Conservation (phyloP, 1,140 invertebrate species). For the Kradibia gibbosae region DNA sequence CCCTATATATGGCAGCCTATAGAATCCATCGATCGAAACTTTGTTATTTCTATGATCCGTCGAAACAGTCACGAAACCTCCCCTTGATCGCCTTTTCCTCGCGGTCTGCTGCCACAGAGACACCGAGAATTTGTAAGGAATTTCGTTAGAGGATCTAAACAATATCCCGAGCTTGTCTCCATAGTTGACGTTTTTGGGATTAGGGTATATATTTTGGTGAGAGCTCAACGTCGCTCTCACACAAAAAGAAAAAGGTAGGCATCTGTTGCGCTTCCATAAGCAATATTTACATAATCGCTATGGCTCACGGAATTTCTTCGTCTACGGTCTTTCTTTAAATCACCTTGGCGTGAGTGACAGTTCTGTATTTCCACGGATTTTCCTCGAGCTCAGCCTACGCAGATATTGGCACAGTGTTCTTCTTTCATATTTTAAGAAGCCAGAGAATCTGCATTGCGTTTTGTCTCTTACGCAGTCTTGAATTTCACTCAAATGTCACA, state of each 20-base stretch:
- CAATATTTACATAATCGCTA: constrained; percentile 71
- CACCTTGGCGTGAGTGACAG: constrained; percentile 35
- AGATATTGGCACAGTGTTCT: neutral
- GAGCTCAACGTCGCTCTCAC: constrained; percentile 13
- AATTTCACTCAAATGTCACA: constrained; percentile 29
- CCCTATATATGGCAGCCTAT: neutral
- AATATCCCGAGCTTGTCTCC: constrained; percentile 60
- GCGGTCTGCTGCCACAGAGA: neutral
- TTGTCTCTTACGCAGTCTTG: neutral
- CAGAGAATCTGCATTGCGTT: neutral
- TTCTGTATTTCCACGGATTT: constrained; percentile 29
- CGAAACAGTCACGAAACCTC: constrained; percentile 17
- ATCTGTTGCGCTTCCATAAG: constrained; percentile 71
- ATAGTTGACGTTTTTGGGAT: constrained; percentile 61
- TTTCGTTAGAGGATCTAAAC: constrained; percentile 65
- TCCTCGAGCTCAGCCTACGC: neutral
- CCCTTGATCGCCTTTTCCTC: neutral
- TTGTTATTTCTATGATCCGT: constrained; percentile 37
- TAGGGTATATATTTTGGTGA: constrained; percentile 53
- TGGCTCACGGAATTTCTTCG: constrained; percentile 54
- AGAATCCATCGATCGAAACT: constrained; percentile 42
- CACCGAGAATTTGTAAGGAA: constrained; percentile 66
- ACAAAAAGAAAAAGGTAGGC: constrained; percentile 56
- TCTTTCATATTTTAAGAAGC: constrained; percentile 26
- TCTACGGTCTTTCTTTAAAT: constrained; percentile 12